Evolutionary conservation across 2,797 vertebrate species (phyloP).

Genomic region (Anguilla obscura): DNA sequence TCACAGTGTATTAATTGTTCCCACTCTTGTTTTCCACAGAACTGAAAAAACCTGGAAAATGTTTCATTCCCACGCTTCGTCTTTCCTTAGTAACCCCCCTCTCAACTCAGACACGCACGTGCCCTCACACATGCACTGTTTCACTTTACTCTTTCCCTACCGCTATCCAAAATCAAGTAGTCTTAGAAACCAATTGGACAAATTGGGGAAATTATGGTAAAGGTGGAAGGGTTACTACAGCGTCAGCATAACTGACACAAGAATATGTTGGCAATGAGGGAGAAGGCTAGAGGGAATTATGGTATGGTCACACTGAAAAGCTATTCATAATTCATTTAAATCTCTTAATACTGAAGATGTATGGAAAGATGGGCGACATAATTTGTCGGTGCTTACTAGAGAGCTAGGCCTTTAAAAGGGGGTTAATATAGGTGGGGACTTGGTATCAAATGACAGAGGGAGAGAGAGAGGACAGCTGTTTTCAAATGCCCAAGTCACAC

Average conservation of each 20-base stretch:
- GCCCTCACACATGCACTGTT: neutral
- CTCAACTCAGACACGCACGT: neutral
- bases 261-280: neutral
- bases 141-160: neutral
- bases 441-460: constrained; percentile 43
- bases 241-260: neutral
- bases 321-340: neutral
- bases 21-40: constrained; percentile 28
- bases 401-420: constrained; percentile 16
- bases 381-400: neutral
- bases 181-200: neutral
- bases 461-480: constrained; percentile 55
- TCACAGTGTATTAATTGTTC: constrained; percentile 28
- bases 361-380: neutral
- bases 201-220: neutral
- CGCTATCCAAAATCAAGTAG: neutral
- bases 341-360: neutral
- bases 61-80: constrained; percentile 23
- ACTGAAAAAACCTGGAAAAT: constrained; percentile 25
- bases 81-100: neutral
- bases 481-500: constrained; percentile 55
- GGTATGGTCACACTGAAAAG: neutral
- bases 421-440: constrained; percentile 22
- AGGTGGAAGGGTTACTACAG: neutral
- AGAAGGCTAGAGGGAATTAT: neutral